phyloP scores from a whole-genome alignment of 2,888 invertebrate species.

The Phalangium opilio region DNA sequence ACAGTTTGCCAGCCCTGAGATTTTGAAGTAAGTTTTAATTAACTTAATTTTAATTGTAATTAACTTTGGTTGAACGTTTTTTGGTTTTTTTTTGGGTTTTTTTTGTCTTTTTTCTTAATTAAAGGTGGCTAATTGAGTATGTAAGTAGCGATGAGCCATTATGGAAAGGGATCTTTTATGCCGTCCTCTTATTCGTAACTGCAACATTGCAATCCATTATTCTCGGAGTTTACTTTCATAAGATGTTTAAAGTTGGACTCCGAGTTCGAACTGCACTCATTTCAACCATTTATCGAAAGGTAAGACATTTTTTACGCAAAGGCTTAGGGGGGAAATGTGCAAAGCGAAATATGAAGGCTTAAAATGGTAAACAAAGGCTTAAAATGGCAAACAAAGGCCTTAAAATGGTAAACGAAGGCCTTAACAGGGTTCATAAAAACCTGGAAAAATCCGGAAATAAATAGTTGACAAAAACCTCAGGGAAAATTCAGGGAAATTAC shows the following conservation, averaged over 20 bases:
- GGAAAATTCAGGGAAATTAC: too few species aligned
- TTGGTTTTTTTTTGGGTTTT: neutral
- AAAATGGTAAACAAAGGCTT: neutral
- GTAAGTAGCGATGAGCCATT: conserved; percentile 39
- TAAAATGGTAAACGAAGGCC: too few species aligned
- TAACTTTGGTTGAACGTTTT: neutral
- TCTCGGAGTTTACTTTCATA: conserved; percentile 76
- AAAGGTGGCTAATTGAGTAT: conserved; percentile 29
- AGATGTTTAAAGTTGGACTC: conserved; percentile 79
- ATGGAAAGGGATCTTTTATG: conserved; percentile 81
- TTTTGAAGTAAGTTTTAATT: conserved; percentile 22
- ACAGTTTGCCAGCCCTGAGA: conserved; percentile 32
- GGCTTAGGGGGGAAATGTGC: neutral
- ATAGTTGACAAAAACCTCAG: too few species aligned
- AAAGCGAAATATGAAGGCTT: neutral
- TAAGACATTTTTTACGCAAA: conserved; percentile 1
- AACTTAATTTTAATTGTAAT: too few species aligned
- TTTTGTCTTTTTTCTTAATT: conserved; percentile 2
- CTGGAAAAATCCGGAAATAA: too few species aligned
- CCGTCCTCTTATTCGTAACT: conserved; percentile 52
- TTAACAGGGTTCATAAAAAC: too few species aligned
- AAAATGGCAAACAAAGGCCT: too few species aligned
- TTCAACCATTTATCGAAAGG: conserved; percentile 74
- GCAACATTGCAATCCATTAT: conserved; percentile 67
- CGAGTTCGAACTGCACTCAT: conserved; percentile 73